phyloP scores from a whole-genome alignment of 1,140 invertebrate genomes.

The Mamestra configurata region DNA sequence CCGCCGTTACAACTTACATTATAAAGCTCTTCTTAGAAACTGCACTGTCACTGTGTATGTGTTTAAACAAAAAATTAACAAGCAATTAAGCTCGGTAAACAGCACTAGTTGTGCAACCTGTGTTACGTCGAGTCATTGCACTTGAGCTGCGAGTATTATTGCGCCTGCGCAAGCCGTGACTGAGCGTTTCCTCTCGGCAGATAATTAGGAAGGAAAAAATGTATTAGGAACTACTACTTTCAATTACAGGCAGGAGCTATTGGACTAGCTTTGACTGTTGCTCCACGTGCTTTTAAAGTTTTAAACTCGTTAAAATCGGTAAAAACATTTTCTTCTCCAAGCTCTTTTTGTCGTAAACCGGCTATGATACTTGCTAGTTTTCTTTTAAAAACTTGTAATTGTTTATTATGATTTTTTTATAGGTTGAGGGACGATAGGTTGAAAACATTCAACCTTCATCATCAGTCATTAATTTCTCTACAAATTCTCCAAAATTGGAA shows the following conservation, averaged over 20 bases:
- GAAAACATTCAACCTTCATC: neutral
- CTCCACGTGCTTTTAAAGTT: no score
- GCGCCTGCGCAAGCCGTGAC: slow-evolving; percentile 53
- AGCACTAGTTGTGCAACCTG: slow-evolving; percentile 67
- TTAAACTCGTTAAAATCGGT: no score
- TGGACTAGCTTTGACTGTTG: neutral
- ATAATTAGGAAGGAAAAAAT: slow-evolving; percentile 38
- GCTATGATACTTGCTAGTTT: no score
- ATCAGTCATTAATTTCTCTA: neutral
- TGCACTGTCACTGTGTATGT: slow-evolving; percentile 37
- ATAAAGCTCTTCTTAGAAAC: slow-evolving; percentile 9
- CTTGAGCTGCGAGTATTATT: slow-evolving; percentile 47
- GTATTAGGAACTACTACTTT: slow-evolving; percentile 2
- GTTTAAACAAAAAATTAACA: slow-evolving; percentile 58
- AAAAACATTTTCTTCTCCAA: no score
- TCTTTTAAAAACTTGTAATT: no score
- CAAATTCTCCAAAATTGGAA: no score
- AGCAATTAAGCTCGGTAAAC: slow-evolving; percentile 62
- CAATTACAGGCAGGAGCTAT: neutral
- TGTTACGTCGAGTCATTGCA: slow-evolving; percentile 70
- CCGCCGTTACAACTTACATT: slow-evolving; percentile 7
- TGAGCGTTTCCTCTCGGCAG: slow-evolving; percentile 54
- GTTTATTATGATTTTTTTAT: no score
- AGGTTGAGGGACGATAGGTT: no score
- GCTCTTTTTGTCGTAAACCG: no score